Conservation (phyloP, 2,113 vertebrate species). For the Coracopsis vasa region DNA sequence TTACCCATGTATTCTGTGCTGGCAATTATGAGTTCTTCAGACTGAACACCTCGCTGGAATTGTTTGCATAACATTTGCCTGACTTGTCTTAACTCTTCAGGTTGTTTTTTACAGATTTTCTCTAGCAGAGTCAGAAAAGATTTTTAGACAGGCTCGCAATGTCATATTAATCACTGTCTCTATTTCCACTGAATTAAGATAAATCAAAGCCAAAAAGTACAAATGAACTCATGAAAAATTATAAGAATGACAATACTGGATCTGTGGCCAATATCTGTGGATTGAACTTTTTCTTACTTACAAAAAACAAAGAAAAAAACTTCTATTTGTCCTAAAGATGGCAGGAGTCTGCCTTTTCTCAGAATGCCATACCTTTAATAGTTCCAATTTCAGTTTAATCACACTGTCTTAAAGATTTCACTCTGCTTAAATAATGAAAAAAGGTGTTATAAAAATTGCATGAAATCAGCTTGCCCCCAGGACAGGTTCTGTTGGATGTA, state of each 20-base stretch:
- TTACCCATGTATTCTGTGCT: not conserved
- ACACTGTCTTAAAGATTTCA: slow-evolving; percentile 74
- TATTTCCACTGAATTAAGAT: slow-evolving; percentile 35
- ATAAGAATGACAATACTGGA: not conserved
- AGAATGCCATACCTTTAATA: slow-evolving; percentile 58
- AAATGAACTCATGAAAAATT: slow-evolving; percentile 40
- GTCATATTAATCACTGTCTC: slow-evolving; percentile 36
- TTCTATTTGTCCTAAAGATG: slow-evolving; percentile 1
- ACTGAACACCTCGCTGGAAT: not conserved
- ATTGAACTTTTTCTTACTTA: not conserved
- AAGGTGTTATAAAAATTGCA: slow-evolving; percentile 78
- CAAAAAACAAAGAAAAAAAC: not conserved
- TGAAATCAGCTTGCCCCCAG: slow-evolving; percentile 73
- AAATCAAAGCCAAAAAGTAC: not conserved
- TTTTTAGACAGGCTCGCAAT: slow-evolving; percentile 12
- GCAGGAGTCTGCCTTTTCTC: slow-evolving; percentile 47
- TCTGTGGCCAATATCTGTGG: not conserved
- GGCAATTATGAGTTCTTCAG: slow-evolving; percentile 11
- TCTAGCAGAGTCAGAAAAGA: not conserved
- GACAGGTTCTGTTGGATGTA: slow-evolving; percentile 73
- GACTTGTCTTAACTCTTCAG: not conserved
- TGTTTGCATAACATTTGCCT: not conserved
- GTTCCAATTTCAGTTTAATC: slow-evolving; percentile 76
- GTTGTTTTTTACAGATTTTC: slow-evolving; percentile 20
- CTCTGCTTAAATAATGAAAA: slow-evolving; percentile 78